These are phyloP conservation scores for Antheraea assamensis DNA, from an alignment of 2,888 invertebrate genomes.

Conservation along the genomic window DNA sequence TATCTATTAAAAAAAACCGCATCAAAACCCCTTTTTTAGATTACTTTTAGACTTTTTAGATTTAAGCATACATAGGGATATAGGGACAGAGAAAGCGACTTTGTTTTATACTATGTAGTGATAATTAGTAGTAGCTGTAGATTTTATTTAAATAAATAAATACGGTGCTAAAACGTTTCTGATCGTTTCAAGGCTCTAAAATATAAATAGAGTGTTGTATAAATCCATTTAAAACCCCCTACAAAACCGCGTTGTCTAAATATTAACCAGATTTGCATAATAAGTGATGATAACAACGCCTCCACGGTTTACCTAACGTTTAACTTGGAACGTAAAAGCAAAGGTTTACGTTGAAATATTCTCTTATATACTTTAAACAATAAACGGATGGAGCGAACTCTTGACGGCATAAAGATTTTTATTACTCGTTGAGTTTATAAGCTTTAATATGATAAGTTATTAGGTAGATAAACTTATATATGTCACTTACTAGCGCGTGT, in stretches of 20 bases:
- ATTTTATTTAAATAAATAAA: too few relatives aligned
- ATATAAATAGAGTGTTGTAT: conserved; percentile 7
- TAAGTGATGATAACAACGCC: conserved; percentile 19
- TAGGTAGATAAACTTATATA: neutral
- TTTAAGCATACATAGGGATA: too few relatives aligned
- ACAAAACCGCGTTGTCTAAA: conserved; percentile 16
- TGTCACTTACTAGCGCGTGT: too few relatives aligned
- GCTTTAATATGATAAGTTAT: neutral
- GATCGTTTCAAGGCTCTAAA: neutral
- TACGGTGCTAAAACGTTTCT: neutral
- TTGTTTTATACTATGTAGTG: too few relatives aligned
- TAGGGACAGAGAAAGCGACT: too few relatives aligned
- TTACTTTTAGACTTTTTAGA: too few relatives aligned
- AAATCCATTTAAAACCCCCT: conserved; percentile 10
- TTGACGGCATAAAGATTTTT: neutral
- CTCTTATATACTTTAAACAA: neutral
- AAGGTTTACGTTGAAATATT: conserved; percentile 10
- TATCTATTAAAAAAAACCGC: too few relatives aligned
- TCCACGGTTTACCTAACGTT: conserved; percentile 14
- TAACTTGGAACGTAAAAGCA: conserved; percentile 16
- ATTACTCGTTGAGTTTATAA: neutral
- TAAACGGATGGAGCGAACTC: neutral
- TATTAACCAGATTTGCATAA: conserved; percentile 24
- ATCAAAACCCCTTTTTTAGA: too few relatives aligned
- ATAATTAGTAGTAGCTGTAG: too few relatives aligned